Conservation (phyloP, 1,140 invertebrate species). For the Conus betulinus region DNA sequence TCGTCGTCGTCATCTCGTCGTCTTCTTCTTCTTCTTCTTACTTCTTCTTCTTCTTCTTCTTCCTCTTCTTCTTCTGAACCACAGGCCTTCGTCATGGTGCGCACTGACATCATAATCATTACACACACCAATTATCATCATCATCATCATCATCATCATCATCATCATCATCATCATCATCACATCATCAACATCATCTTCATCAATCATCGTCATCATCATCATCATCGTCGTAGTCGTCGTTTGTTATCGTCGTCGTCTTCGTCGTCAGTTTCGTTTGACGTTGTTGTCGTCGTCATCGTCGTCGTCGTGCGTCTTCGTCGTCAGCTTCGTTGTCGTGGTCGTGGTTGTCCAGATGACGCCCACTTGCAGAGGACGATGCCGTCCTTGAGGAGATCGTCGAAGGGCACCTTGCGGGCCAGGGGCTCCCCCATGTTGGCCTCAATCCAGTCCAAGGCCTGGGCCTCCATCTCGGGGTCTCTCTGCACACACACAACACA, state of each 20-base stretch:
- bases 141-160: neutral
- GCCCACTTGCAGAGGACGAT: conserved; percentile 87
- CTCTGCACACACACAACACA: conserved; percentile 78
- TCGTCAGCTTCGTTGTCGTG: neutral
- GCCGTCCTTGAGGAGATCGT: conserved; percentile 95
- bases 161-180: neutral
- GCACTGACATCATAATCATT: neutral
- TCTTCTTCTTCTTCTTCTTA: neutral
- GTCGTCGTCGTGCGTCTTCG: neutral
- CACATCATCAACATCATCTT: neutral
- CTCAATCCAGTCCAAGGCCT: conserved; percentile 95
- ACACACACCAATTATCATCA: neutral
- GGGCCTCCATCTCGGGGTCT: conserved; percentile 84
- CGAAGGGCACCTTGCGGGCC: conserved; percentile 75
- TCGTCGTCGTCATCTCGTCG: neutral
- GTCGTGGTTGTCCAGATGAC: neutral
- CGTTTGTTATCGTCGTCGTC: too few relatives aligned
- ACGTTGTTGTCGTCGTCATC: neutral
- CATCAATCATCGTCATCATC: neutral
- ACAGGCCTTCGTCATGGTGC: neutral
- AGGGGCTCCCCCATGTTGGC: conserved; percentile 89
- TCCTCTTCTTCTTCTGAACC: too few relatives aligned
- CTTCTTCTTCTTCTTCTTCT: too few relatives aligned
- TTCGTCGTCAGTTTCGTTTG: neutral
- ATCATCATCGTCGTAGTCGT: neutral